Conservation (phyloP, 1,140 invertebrate species). For the Conopomorpha cramerella region DNA sequence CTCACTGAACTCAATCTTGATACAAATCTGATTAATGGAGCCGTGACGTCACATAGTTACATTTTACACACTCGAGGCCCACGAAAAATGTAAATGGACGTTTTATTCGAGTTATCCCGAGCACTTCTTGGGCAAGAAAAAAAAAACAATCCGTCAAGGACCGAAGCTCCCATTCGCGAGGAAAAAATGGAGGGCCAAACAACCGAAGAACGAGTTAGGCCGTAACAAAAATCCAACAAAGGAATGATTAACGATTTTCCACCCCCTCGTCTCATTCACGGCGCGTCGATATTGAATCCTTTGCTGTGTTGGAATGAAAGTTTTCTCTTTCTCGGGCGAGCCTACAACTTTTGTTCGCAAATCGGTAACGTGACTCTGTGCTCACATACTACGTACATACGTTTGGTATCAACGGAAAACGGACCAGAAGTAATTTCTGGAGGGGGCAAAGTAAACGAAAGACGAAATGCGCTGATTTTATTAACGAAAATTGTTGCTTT, state of each 20-base stretch:
- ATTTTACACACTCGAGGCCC: too few relatives aligned
- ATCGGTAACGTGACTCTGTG: too few relatives aligned
- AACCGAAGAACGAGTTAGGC: slow-evolving; percentile 56
- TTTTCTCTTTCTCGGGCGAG: slow-evolving; percentile 47
- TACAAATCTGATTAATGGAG: not conserved
- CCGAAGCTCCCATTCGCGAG: slow-evolving; percentile 37
- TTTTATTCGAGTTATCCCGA: too few relatives aligned
- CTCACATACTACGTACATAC: too few relatives aligned
- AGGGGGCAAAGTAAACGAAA: too few relatives aligned
- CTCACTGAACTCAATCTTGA: not conserved
- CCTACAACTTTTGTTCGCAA: too few relatives aligned
- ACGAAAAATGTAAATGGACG: not conserved
- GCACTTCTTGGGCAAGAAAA: too few relatives aligned
- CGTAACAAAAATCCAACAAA: slow-evolving; percentile 59
- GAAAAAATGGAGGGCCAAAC: slow-evolving; percentile 51
- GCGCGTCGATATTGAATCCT: slow-evolving; percentile 56
- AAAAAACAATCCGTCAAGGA: slow-evolving; percentile 53
- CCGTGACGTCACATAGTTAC: too few relatives aligned
- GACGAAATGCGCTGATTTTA: too few relatives aligned
- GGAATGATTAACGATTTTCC: slow-evolving; percentile 58
- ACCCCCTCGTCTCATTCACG: slow-evolving; percentile 54
- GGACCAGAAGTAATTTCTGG: too few relatives aligned
- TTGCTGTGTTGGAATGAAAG: slow-evolving; percentile 55
- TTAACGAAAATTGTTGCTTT: too few relatives aligned
- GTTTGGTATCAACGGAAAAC: too few relatives aligned